Evolutionary conservation across 2,888 invertebrate species (phyloP).

Genomic region (Chouioia cunea): DNA sequence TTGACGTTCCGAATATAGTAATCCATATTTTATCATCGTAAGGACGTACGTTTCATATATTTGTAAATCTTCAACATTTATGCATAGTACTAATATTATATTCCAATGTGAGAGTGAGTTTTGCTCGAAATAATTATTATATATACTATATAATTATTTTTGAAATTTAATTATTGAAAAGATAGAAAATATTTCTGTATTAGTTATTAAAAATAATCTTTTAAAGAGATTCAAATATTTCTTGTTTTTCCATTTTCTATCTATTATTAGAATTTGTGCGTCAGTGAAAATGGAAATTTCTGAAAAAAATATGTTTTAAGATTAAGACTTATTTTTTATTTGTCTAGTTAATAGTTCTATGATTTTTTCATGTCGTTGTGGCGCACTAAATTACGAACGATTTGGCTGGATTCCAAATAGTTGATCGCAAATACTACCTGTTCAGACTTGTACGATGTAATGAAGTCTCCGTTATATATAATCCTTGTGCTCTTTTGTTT

Average conservation of each 20-base stretch:
- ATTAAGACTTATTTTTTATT: conserved; percentile 5
- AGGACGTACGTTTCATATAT: too few species aligned
- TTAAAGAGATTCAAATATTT: conserved; percentile 6
- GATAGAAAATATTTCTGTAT: neutral
- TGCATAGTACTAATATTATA: too few species aligned
- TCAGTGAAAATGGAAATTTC: conserved; percentile 1
- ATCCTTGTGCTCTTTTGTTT: neutral
- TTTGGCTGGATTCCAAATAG: conserved; percentile 28
- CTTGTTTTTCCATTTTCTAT: conserved; percentile 2
- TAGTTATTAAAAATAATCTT: conserved; percentile 5
- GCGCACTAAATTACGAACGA: conserved; percentile 18
- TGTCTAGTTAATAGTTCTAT: conserved; percentile 4
- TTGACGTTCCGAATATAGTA: conserved; percentile 42
- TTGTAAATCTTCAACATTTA: too few species aligned
- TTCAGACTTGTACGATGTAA: conserved; percentile 11
- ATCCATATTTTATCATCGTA: neutral
- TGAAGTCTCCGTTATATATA: conserved; percentile 15
- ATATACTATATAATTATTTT: too few species aligned
- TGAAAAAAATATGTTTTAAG: neutral
- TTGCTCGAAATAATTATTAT: too few species aligned
- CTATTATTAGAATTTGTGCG: neutral
- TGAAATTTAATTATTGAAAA: too few species aligned
- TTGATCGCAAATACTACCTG: conserved; percentile 28
- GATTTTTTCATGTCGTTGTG: neutral
- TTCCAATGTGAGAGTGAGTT: too few species aligned